A percentile compares a stretch with the other conserved stretches of the same genome.
Conservation (phyloP, 1,140 invertebrate genomes). For the Homarus americanus region DNA sequence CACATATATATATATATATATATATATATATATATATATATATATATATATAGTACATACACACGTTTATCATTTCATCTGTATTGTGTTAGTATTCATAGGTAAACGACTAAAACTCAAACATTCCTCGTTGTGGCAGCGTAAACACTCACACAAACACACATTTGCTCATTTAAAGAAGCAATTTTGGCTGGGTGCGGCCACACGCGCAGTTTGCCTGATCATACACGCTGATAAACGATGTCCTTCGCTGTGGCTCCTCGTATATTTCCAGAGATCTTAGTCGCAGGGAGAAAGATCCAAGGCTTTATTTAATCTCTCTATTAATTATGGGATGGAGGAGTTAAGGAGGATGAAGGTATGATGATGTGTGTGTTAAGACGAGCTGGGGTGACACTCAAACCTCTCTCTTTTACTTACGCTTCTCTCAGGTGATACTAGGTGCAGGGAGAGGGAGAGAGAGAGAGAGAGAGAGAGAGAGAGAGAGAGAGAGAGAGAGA, state of each 20-base stretch:
- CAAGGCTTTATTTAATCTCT: constrained; percentile 31
- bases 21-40: constrained; percentile 22
- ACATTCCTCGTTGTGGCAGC: too few species aligned
- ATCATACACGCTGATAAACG: constrained; percentile 38
- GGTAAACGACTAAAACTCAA: not conserved
- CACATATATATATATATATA: constrained; percentile 20
- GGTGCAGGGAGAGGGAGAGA: not conserved
- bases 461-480: too few species aligned
- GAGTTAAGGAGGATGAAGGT: not conserved
- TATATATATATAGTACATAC: constrained; percentile 9
- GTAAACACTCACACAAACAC: not conserved
- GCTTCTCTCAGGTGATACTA: too few species aligned
- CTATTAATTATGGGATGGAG: constrained; percentile 10
- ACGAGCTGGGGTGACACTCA: too few species aligned
- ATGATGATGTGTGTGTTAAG: too few species aligned
- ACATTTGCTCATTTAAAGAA: constrained; percentile 19
- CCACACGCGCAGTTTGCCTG: constrained; percentile 16
- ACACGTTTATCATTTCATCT: not conserved
- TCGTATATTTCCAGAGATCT: constrained; percentile 5
- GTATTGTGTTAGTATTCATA: not conserved
- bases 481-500: not conserved
- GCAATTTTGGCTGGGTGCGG: not conserved
- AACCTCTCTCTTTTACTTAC: too few species aligned
- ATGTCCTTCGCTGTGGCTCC: constrained; percentile 11
- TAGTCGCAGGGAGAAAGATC: constrained; percentile 7